Evolutionary conservation across 1,140 invertebrate species (phyloP), one percentile per base, ranked within the genome.

Genomic region (Cotesia glomerata): DNA sequence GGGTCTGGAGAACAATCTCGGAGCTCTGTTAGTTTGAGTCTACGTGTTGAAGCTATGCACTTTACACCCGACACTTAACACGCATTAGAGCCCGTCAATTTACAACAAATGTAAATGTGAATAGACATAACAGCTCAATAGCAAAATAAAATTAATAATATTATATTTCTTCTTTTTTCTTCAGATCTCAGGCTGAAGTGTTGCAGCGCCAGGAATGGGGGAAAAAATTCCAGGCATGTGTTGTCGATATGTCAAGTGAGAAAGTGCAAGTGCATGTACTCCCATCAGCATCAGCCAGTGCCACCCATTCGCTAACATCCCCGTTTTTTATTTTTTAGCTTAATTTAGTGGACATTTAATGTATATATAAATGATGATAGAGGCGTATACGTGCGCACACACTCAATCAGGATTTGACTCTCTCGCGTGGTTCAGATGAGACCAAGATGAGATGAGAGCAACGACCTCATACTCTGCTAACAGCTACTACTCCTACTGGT

Each of bases 381-480:
- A 58, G 56, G 56, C 56, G 5, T 58, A 16, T 11, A 18, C 16
- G 16, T 58, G 9, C 7, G 26, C 11, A 35, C n/a, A 9, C 3
- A 34, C 35, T 26, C 8, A n/a, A 26, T 49, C 54, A 54, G n/a
- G 39, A 65, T 51, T 49, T 65, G n/a, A 35, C 49, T 14, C 32
- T 62, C 35, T 35, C n/a, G 61, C 35, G 61, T 13, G 32, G 51
- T 52, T 68, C 18, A 52, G 39, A 65, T 51, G 51, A 49, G n/a
- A 35, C 49, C 51, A 34, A 32, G 52, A 68, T 68, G 66, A 68
- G 56, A 68, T 32, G 66, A 68, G 56, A 68, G 14, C 66, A 68
- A 68, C 66, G 66, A 68, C 66, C 66, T 54, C 66, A 52, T 52
- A 18, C 18, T 18, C 56, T 58, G 52, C 52, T 54, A 13, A 26